These are phyloP conservation scores for Astreopora myriophthalma DNA, from an alignment of 64 coral and sea anemone genomes.

Conservation along the genomic window DNA sequence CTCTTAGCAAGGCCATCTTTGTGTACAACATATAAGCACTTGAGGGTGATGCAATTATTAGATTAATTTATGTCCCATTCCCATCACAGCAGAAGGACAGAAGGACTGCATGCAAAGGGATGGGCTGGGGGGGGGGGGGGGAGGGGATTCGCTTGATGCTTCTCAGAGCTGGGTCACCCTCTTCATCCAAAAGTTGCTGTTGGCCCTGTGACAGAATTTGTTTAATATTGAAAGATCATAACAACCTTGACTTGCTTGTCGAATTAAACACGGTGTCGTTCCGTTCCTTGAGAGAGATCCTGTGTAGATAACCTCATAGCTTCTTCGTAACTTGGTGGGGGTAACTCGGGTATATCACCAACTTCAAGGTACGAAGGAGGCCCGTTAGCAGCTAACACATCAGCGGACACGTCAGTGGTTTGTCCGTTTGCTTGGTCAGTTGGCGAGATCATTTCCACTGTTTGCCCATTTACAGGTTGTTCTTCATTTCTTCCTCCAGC, in stretches of 20 bases:
- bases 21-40: no score
- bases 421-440: not conserved
- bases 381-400: not conserved
- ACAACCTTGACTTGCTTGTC: not conserved
- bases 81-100: no score
- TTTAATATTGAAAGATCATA: no score
- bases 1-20: no score
- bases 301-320: not conserved
- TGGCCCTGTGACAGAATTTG: no score
- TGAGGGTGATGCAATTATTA: no score
- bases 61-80: no score
- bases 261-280: not conserved
- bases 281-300: not conserved
- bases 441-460: not conserved
- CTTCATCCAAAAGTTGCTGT: no score
- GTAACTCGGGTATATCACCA: not conserved
- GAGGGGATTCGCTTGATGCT: no score
- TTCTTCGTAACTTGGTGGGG: slow-evolving; percentile 20
- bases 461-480: not conserved
- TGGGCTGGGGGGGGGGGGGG: no score
- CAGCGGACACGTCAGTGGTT: not conserved
- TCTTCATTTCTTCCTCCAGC: not conserved
- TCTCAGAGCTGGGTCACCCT: no score
- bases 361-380: not conserved
- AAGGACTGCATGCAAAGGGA: no score